Percentiles rank a stretch among this genome's conserved stretches.
Evolutionary conservation across 1,140 invertebrate genomes (phyloP).

Genomic region (Drosophila jambulina): DNA sequence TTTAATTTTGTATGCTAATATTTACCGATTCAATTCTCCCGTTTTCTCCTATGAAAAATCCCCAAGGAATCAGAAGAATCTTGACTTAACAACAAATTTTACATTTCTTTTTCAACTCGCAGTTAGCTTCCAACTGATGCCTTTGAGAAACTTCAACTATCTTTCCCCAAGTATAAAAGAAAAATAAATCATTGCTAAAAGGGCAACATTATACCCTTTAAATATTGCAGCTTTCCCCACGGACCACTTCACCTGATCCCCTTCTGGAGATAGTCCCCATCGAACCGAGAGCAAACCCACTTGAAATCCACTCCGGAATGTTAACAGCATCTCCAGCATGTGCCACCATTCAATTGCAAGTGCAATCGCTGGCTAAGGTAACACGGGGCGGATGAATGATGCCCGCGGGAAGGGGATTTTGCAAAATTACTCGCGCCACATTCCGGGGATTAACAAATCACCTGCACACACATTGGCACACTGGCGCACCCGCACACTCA

Average conservation of each 20-base stretch:
- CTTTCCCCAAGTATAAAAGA: not conserved
- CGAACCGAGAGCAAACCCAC: slow-evolving; percentile 18
- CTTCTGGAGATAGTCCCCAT: slow-evolving; percentile 2
- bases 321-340: slow-evolving; percentile 28
- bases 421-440: slow-evolving; percentile 55
- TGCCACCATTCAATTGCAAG: slow-evolving; percentile 21
- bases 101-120: not conserved
- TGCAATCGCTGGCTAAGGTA: slow-evolving; percentile 34
- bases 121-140: not conserved
- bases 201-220: slow-evolving; percentile 1
- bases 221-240: not conserved
- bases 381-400: slow-evolving; percentile 28
- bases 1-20: too few relatives aligned
- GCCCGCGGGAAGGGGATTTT: slow-evolving; percentile 13
- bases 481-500: slow-evolving; percentile 19
- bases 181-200: not conserved
- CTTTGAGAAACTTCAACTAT: not conserved
- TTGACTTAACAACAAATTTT: not conserved
- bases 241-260: slow-evolving; percentile 11
- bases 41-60: not conserved
- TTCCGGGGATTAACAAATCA: slow-evolving; percentile 77
- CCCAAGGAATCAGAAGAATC: not conserved
- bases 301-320: slow-evolving; percentile 38
- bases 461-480: slow-evolving; percentile 29
- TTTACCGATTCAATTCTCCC: too few relatives aligned